These are phyloP conservation scores for Drosophila mimica DNA, from an alignment of 2,888 invertebrate species.

Conservation along the genomic window DNA sequence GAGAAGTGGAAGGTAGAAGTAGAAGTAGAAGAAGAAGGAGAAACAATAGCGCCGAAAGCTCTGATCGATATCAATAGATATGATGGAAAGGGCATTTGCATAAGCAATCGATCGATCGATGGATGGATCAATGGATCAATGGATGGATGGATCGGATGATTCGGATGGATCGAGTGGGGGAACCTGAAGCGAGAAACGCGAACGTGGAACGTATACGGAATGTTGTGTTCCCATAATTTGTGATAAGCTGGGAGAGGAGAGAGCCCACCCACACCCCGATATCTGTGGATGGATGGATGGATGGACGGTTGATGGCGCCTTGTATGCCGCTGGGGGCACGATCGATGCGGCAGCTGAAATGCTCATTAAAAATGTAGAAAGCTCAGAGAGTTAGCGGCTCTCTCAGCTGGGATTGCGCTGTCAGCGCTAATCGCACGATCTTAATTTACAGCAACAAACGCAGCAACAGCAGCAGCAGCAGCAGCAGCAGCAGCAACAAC, in stretches of 20 bases:
- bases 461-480: slow-evolving; percentile 21
- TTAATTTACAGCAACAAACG: slow-evolving; percentile 75
- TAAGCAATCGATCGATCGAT: slow-evolving; percentile 7
- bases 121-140: neutral
- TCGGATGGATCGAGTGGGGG: slow-evolving; percentile 2
- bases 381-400: slow-evolving; percentile 56
- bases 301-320: slow-evolving; percentile 42
- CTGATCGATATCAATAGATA: neutral
- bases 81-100: slow-evolving; percentile 37
- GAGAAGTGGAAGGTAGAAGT: neutral
- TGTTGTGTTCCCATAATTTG: slow-evolving; percentile 57
- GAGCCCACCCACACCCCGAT: slow-evolving; percentile 37
- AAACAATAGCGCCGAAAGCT: slow-evolving; percentile 1
- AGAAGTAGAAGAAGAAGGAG: neutral
- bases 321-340: slow-evolving; percentile 59
- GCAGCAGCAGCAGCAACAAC: slow-evolving; percentile 21
- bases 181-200: slow-evolving; percentile 20
- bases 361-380: slow-evolving; percentile 80
- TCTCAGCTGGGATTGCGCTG: slow-evolving; percentile 58
- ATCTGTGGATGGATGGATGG: slow-evolving; percentile 8
- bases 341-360: slow-evolving; percentile 73
- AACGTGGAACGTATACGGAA: slow-evolving; percentile 7
- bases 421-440: slow-evolving; percentile 78
- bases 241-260: slow-evolving; percentile 47
- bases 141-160: neutral